These are phyloP conservation scores for Oncorhynchus mykiss DNA, from an alignment of 2,113 vertebrate species.

Conservation along the genomic window DNA sequence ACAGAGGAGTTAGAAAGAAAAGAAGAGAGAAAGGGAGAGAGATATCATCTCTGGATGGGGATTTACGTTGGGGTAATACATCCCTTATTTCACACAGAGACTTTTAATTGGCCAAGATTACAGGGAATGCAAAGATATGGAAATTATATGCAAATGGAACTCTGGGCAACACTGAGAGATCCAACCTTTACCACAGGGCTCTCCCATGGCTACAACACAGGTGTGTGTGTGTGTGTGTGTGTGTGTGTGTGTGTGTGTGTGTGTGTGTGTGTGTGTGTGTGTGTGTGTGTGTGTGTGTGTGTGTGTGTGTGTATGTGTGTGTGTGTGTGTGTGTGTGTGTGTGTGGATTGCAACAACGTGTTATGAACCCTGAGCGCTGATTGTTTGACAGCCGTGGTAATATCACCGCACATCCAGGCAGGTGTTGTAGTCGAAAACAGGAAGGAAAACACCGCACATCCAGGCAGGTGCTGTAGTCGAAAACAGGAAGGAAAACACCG, in stretches of 20 bases:
- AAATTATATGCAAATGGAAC: background rate
- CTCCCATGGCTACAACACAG: background rate
- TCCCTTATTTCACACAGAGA: background rate
- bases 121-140: background rate
- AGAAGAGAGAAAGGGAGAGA: constrained; percentile 6
- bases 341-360: no score
- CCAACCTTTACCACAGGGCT: background rate
- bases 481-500: no score
- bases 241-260: background rate
- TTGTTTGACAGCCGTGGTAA: no score
- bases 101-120: background rate
- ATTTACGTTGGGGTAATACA: no score
- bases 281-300: background rate
- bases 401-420: no score
- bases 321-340: background rate
- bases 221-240: background rate
- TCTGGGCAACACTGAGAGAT: background rate
- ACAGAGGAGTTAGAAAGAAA: constrained; percentile 26
- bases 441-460: no score
- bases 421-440: no score
- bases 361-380: no score
- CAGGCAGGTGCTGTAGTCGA: no score
- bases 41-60: background rate
- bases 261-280: background rate
- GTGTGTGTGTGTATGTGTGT: background rate